Conservation (phyloP, 2,888 invertebrate species). For the Parascotia fuliginaria region DNA sequence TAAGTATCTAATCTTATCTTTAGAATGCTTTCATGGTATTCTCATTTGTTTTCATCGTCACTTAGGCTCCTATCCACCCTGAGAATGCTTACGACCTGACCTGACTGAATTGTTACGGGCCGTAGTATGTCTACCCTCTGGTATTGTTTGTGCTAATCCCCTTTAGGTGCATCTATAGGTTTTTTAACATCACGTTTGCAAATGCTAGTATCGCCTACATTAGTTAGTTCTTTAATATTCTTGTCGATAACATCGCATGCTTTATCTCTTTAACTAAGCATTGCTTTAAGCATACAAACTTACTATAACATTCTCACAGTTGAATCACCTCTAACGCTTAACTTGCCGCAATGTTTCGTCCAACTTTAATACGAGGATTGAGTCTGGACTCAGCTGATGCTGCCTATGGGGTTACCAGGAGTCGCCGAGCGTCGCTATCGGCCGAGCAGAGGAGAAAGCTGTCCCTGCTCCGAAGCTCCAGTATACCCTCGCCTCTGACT, state of each 20-base stretch:
- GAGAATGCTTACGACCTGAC: no score
- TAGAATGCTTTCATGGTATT: no score
- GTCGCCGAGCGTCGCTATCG: constrained; percentile 77
- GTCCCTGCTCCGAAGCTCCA: constrained; percentile 71
- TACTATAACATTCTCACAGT: neutral
- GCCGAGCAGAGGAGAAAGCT: constrained; percentile 77
- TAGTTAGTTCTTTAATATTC: neutral
- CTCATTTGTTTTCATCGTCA: no score
- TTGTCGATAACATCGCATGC: neutral
- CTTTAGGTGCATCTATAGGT: no score
- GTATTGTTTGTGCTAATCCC: no score
- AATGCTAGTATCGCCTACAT: no score
- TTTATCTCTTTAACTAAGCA: neutral
- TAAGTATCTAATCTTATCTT: no score
- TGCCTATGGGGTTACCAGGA: constrained; percentile 75
- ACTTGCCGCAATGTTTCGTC: constrained; percentile 66
- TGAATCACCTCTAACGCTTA: constrained; percentile 5
- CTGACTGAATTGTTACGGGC: no score
- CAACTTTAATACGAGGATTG: constrained; percentile 67
- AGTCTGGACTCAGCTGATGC: constrained; percentile 72
- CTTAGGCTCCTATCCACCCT: no score
- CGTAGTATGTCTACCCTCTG: no score
- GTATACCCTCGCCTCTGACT: constrained; percentile 73
- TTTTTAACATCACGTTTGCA: no score
- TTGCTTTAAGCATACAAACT: neutral